Conservation (phyloP, 1,140 invertebrate species). For the Neodiprion virginianus region DNA sequence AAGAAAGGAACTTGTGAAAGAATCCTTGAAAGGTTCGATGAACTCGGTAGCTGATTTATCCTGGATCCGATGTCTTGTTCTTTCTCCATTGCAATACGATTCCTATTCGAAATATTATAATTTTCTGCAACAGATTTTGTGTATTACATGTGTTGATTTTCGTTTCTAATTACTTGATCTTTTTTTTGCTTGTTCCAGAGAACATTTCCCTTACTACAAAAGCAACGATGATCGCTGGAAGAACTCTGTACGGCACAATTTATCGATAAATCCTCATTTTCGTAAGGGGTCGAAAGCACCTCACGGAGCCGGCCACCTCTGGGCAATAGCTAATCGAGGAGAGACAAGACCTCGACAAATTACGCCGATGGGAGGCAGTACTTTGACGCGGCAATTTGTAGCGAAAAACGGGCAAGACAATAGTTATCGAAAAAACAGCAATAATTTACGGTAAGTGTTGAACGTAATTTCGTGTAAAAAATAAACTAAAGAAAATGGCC, state of each 20-base stretch:
- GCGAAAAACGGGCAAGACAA: slow-evolving; percentile 25
- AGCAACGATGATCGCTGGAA: slow-evolving; percentile 90
- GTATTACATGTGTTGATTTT: too few species aligned
- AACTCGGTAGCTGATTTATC: too few species aligned
- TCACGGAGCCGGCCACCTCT: slow-evolving; percentile 85
- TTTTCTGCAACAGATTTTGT: too few species aligned
- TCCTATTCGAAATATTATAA: too few species aligned
- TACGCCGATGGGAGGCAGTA: slow-evolving; percentile 35
- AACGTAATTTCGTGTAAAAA: slow-evolving; percentile 27
- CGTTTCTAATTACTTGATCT: too few species aligned
- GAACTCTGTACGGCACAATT: slow-evolving; percentile 86
- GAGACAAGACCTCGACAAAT: slow-evolving; percentile 55
- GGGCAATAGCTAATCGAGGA: slow-evolving; percentile 77
- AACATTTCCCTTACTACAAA: slow-evolving; percentile 86
- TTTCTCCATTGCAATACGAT: too few species aligned
- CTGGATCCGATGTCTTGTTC: too few species aligned
- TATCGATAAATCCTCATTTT: slow-evolving; percentile 90
- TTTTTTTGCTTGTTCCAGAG: slow-evolving; percentile 64
- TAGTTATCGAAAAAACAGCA: slow-evolving; percentile 15
- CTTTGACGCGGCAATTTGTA: slow-evolving; percentile 35
- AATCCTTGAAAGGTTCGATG: too few species aligned
- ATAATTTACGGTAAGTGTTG: slow-evolving; percentile 19
- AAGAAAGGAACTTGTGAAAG: too few species aligned
- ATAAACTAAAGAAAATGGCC: not conserved
- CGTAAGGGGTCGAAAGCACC: slow-evolving; percentile 83